Base-by-base conservation (phyloP, 2,797 vertebrate genomes). In the Paedocypris micromegethes region DNA sequence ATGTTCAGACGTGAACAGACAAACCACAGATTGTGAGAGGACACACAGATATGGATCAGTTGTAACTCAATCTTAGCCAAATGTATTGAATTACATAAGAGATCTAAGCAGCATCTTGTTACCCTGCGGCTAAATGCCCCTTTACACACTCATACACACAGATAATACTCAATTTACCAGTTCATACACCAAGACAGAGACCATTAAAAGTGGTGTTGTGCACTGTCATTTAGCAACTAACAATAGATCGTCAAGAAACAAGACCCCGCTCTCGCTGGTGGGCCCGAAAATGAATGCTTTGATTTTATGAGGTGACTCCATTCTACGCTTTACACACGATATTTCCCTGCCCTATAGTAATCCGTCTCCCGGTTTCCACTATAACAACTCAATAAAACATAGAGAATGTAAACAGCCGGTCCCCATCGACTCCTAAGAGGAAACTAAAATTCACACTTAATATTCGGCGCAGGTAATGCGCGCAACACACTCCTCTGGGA, bases 21-120 rank as follows among this genome's bases (percentile, higher is more conserved):
- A 72, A 54, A 65, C 56, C 63, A 60, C 56, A 59, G 43, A 59
- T 56, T 65, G 56, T 65, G 57, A 72, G 56, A 60, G 55, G 57
- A 72, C 63, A 49, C 3, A 43, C 4, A 55, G 56, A 72, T 66
- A 65, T 66, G 9, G 70, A 72, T 66, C 63, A 66, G 51, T 47
- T 60, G 70, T 60, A 72, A 59, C 56, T 65, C 49, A 43, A 72
- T 70, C 70, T 65, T 37, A 47, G 49, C 45, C 45, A 57, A 50
- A 58, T 49, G 68, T 64, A 70, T 64, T 70, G 37, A 57, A 70
- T 70, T 70, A 70, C 68, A 50, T 57, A 63, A 46, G 68, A 70
- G 41, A 70, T 70, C 68, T 64, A 64, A 62, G 59, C 47, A 47
- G 45, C 68, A 23, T 63, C 59, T 70, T 56, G 59, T 63, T 57